Conservation (phyloP, 1,140 invertebrate species). For the Sitophilus oryzae region DNA sequence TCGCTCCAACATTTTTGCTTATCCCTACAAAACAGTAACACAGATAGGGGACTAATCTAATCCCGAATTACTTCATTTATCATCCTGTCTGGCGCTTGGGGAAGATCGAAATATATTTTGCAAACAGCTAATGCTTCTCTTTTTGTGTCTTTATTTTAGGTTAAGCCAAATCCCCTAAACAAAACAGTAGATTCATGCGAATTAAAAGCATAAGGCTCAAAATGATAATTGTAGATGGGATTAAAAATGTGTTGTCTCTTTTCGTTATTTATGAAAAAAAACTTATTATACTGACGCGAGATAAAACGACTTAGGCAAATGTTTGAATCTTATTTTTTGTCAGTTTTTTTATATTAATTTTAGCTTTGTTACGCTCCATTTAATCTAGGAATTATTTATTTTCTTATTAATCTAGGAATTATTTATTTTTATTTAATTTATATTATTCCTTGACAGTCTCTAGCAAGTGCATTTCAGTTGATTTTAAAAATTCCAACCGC, state of each 20-base stretch:
- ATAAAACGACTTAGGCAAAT: no score
- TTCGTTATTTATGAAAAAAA: no score
- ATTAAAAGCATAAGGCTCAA: neutral
- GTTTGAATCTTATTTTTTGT: no score
- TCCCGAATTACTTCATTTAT: neutral
- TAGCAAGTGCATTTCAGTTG: no score
- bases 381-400: no score
- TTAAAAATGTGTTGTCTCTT: neutral
- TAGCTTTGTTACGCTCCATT: no score
- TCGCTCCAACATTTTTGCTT: neutral
- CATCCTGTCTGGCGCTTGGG: neutral
- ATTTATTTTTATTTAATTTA: no score
- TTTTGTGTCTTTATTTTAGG: neutral
- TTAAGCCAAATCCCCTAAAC: neutral
- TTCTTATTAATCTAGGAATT: no score
- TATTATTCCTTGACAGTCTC: no score
- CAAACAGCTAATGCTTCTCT: neutral
- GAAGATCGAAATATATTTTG: neutral
- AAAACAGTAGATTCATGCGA: neutral
- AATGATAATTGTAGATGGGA: neutral
- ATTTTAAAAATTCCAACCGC: no score
- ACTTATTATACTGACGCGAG: no score
- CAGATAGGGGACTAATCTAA: neutral
- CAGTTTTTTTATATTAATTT: no score
- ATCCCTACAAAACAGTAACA: neutral